Percentiles rank a stretch among this genome's conserved stretches.
Conservation (phyloP, 1,140 invertebrate species). For the Pseudomyrmex gracilis region DNA sequence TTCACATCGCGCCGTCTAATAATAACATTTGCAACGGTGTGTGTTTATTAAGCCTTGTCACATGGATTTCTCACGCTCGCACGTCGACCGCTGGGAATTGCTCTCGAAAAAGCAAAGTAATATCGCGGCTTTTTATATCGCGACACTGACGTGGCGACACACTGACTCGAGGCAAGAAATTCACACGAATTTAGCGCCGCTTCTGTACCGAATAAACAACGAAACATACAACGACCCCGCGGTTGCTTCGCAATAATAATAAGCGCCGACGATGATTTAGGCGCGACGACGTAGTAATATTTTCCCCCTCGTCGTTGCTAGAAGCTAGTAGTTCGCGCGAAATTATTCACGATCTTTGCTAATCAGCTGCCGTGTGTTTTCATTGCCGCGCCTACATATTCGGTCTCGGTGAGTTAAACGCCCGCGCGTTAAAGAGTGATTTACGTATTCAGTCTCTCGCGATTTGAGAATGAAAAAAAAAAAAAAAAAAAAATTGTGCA, state of each 20-base stretch:
- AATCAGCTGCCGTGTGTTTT: slow-evolving; percentile 25
- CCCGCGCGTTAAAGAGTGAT: neutral
- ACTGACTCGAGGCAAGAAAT: slow-evolving; percentile 3
- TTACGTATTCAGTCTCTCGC: neutral
- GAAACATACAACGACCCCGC: slow-evolving; percentile 11
- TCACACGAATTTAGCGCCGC: slow-evolving; percentile 25
- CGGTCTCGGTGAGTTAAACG: slow-evolving; percentile 13
- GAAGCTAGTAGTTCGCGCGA: slow-evolving; percentile 26
- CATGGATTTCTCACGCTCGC: neutral
- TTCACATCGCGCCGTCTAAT: neutral
- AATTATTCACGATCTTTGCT: slow-evolving; percentile 44
- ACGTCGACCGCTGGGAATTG: neutral
- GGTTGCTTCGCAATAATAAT: slow-evolving; percentile 36
- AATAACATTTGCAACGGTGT: neutral
- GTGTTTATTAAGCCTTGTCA: neutral
- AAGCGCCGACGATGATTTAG: slow-evolving; percentile 25
- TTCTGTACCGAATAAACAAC: slow-evolving; percentile 16
- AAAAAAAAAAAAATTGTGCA: too few relatives aligned
- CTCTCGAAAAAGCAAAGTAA: slow-evolving; percentile 13
- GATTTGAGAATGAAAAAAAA: neutral
- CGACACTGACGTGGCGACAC: neutral
- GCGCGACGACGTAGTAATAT: slow-evolving; percentile 17
- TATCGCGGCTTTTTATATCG: slow-evolving; percentile 10
- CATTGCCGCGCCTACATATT: slow-evolving; percentile 26
- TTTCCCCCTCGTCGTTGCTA: neutral